These are phyloP conservation scores for Drosophila borborema DNA, from an alignment of 2,888 invertebrate genomes.

Conservation along the genomic window DNA sequence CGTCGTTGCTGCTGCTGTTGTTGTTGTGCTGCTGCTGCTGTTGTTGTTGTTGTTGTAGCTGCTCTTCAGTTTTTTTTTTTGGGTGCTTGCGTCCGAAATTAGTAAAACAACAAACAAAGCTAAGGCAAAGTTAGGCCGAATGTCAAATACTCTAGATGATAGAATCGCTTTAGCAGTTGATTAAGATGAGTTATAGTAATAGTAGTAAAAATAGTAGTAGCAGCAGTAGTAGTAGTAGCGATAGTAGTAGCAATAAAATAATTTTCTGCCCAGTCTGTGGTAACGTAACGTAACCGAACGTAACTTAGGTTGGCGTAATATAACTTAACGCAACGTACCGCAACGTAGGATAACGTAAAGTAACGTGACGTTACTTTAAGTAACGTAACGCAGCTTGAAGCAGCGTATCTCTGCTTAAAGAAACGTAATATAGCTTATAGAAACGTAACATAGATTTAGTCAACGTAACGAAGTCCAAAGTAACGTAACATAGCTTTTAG, in stretches of 20 bases:
- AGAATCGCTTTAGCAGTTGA: not conserved
- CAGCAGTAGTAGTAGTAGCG: not conserved
- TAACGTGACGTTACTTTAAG: too few relatives aligned
- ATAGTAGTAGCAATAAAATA: not conserved
- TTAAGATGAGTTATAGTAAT: not conserved
- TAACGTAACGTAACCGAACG: too few relatives aligned
- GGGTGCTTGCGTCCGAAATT: slow-evolving; percentile 37
- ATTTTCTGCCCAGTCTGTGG: too few relatives aligned
- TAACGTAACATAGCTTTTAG: too few relatives aligned
- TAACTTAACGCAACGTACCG: too few relatives aligned
- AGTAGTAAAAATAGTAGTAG: not conserved
- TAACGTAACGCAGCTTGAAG: too few relatives aligned
- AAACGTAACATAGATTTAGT: too few relatives aligned
- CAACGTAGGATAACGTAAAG: too few relatives aligned
- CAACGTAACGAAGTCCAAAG: too few relatives aligned
- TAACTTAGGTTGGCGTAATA: too few relatives aligned
- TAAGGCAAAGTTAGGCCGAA: not conserved
- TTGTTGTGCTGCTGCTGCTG: slow-evolving; percentile 2
- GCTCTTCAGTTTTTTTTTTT: slow-evolving; percentile 3
- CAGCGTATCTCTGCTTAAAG: too few relatives aligned
- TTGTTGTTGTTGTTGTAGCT: slow-evolving; percentile 10
- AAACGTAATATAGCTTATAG: too few relatives aligned
- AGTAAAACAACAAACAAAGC: slow-evolving; percentile 35
- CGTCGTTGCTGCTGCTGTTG: slow-evolving; percentile 8
- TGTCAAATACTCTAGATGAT: not conserved